Evolutionary conservation across 2,888 invertebrate genomes (phyloP), one percentile per base, ranked within the genome.

Genomic region (Drosophila affinis): DNA sequence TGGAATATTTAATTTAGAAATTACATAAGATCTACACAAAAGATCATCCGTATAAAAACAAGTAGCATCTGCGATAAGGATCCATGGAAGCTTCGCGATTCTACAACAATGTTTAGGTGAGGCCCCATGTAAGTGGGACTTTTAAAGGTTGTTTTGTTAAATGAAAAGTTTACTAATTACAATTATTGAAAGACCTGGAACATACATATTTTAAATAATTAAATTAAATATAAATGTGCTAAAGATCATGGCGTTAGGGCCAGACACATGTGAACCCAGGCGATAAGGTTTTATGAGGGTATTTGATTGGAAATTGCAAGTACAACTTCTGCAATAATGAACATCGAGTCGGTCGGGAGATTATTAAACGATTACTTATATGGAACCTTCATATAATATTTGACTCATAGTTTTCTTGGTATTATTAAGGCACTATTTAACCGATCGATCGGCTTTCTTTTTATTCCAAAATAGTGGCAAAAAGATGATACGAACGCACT

Each of bases 391-490:
- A 45, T 32, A n/a, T 57, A 14, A 32, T 14, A 39, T 39, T 39
- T 39, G 4, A 34, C 2, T 29, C 27, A 2, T 27, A 27, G 7
- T 9, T 29, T 29, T 29, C 29, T 27, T 27, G 27, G 27, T 7
- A 27, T 27, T 27, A 27, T 27, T 27, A 27, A 27, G 27, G 1
- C 6, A 27, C 27, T 27, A 27, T 27, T 34, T 10, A 21, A 4
- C 5, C 24, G 0, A 10, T 21, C 24, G 0, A 10, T 21, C 4
- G 2, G 4, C 3, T 7, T 27, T 12, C 32, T 7, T 46, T n/a
- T 14, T 12, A 34, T 3, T 34, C 12, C 34, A 12, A 34, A 34
- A 34, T 70, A 92, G 92, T 92, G 92, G 92, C 92, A 92, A 82
- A 84, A 79, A 14, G 72, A 83, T 62, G 88, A 90, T 45, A 88